Conservation (phyloP, 1,140 invertebrate genomes). For the Leptopilina clavipes region DNA sequence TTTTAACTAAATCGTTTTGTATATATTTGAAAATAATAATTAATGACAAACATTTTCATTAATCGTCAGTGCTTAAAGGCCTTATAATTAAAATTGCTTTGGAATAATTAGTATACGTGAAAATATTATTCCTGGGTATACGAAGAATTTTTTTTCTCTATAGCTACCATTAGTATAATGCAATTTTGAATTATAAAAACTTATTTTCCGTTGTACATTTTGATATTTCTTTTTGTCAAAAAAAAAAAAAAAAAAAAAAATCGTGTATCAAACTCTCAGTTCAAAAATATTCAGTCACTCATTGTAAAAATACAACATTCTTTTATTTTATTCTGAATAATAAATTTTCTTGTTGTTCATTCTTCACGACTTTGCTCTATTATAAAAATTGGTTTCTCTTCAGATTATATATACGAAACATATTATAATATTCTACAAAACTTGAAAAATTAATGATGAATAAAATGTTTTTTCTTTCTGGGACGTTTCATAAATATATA, state of each 20-base stretch:
- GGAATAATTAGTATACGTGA: neutral
- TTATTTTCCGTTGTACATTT: neutral
- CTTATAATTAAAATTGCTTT: neutral
- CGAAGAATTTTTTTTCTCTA: neutral
- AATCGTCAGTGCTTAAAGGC: no score
- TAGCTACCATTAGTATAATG: constrained; percentile 44
- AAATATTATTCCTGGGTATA: neutral
- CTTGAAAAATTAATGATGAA: neutral
- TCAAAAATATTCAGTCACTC: constrained; percentile 14
- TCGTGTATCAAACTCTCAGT: neutral
- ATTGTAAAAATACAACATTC: constrained; percentile 9
- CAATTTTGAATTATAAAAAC: constrained; percentile 18
- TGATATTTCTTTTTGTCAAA: neutral
- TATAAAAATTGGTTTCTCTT: constrained; percentile 40
- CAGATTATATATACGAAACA: neutral
- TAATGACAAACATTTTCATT: neutral
- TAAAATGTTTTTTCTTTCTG: constrained; percentile 12
- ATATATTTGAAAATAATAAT: no score
- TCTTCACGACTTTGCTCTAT: constrained; percentile 28
- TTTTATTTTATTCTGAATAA: constrained; percentile 49
- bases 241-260: neutral
- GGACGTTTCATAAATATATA: constrained; percentile 38
- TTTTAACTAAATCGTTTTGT: no score
- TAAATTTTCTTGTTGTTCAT: constrained; percentile 44
- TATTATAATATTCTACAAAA: neutral